These are phyloP conservation scores for Salvator merianae DNA, from an alignment of 2,113 vertebrate genomes.

Conservation along the genomic window DNA sequence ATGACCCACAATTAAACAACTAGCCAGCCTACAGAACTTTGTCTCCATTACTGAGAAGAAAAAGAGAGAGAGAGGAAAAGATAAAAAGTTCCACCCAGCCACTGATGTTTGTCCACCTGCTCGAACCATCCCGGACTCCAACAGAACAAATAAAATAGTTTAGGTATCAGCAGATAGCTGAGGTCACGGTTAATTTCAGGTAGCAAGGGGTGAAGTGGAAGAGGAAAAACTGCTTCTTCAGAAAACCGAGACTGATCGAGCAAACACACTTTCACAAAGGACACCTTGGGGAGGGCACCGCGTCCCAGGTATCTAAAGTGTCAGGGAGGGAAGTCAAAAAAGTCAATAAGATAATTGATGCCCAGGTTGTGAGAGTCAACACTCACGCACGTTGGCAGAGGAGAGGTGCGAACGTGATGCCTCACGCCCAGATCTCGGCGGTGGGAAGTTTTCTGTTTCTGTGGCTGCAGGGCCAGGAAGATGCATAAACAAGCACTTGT, in stretches of 20 bases:
- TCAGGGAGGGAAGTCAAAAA: not conserved
- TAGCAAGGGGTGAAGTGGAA: not conserved
- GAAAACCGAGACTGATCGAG: slow-evolving; percentile 40
- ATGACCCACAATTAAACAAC: slow-evolving; percentile 36
- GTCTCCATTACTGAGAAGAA: slow-evolving; percentile 11
- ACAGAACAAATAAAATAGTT: slow-evolving; percentile 61
- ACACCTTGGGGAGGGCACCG: slow-evolving; percentile 15
- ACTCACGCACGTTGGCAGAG: not conserved
- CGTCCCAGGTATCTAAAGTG: slow-evolving; percentile 9
- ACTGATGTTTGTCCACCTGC: slow-evolving; percentile 65
- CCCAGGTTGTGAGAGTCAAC: not conserved
- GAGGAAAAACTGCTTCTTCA: slow-evolving; percentile 42
- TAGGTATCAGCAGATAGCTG: slow-evolving; percentile 55
- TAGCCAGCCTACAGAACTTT: not conserved
- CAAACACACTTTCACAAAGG: slow-evolving; percentile 36
- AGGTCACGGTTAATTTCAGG: slow-evolving; percentile 63
- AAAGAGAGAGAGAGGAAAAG: slow-evolving; percentile 32
- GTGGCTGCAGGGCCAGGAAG: not conserved
- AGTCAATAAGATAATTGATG: not conserved
- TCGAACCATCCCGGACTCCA: slow-evolving; percentile 44
- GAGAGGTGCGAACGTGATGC: not conserved
- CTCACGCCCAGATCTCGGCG: not conserved
- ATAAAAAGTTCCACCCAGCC: slow-evolving; percentile 57
- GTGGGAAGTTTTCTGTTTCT: not conserved
- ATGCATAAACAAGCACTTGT: not conserved